A percentile compares a stretch with the other conserved stretches of the same genome.
Evolutionary conservation across 2,797 vertebrate species (phyloP).

Genomic region (Macroramphosus scolopax): DNA sequence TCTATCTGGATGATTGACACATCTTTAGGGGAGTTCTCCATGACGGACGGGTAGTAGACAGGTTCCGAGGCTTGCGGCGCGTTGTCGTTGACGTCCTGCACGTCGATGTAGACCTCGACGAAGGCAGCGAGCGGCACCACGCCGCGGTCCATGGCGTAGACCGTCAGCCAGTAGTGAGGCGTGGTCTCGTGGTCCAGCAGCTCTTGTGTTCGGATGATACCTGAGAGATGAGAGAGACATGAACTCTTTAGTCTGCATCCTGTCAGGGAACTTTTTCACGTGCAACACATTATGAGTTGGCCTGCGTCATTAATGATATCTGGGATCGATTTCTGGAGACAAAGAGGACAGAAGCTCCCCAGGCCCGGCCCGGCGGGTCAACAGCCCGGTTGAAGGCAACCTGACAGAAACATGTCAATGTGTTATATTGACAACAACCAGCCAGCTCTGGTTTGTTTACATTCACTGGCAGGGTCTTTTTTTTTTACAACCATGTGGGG

Average conservation of each 20-base stretch:
- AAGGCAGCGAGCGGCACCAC: conserved; percentile 93
- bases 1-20: conserved; percentile 91
- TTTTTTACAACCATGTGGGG: conserved; percentile 56
- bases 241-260: conserved; percentile 11
- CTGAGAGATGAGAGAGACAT: conserved; percentile 64
- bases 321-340: conserved; percentile 15
- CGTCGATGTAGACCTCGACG: conserved; percentile 90
- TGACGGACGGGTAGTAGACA: conserved; percentile 91
- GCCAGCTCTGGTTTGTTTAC: conserved; percentile 50
- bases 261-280: conserved; percentile 10
- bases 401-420: conserved; percentile 45
- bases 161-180: conserved; percentile 94
- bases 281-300: conserved; percentile 6
- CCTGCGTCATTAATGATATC: conserved; percentile 15
- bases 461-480: conserved; percentile 30
- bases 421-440: conserved; percentile 50
- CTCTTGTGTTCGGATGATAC: conserved; percentile 89
- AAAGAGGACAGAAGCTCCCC: conserved; percentile 14
- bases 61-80: conserved; percentile 92
- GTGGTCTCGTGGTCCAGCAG: conserved; percentile 90
- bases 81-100: conserved; percentile 96
- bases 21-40: conserved; percentile 95
- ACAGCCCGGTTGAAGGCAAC: conserved; percentile 14
- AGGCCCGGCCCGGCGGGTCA: too few relatives aligned
- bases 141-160: conserved; percentile 90